phyloP scores from a whole-genome alignment of 2,888 invertebrate genomes.

The Cybosia mesomella region DNA sequence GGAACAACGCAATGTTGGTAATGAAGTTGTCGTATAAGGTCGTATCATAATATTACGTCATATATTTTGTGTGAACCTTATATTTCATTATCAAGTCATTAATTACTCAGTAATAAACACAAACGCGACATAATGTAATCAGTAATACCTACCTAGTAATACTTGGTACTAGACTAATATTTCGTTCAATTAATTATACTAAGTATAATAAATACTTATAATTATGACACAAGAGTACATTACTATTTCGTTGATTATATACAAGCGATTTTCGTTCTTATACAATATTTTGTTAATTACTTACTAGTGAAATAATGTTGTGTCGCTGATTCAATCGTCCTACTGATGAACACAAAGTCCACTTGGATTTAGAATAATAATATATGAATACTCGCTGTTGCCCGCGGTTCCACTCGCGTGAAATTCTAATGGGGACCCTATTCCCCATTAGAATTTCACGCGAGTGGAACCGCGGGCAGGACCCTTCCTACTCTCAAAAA shows the following conservation, averaged over 20 bases:
- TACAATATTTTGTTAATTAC: too few species aligned
- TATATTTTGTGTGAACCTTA: not conserved
- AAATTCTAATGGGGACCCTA: too few species aligned
- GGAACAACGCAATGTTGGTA: not conserved
- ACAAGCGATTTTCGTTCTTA: too few species aligned
- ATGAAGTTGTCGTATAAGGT: not conserved
- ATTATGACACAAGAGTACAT: not conserved
- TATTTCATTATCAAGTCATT: not conserved
- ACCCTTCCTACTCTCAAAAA: too few species aligned
- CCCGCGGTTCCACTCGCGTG: too few species aligned
- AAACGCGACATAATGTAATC: not conserved
- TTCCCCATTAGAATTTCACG: too few species aligned
- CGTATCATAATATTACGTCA: not conserved
- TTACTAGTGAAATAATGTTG: too few species aligned
- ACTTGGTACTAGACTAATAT: not conserved
- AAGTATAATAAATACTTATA: not conserved
- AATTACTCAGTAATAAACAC: not conserved
- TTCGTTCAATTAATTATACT: not conserved
- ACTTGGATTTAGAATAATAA: not conserved
- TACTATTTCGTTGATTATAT: not conserved
- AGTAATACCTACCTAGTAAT: conserved; percentile 4
- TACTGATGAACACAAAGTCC: not conserved
- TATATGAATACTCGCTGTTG: too few species aligned
- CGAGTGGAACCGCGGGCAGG: too few species aligned
- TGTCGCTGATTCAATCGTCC: not conserved